A percentile compares a stretch with the other conserved stretches of the same genome.
Conservation (phyloP, 2,797 vertebrate species). For the Sardinella longiceps region DNA sequence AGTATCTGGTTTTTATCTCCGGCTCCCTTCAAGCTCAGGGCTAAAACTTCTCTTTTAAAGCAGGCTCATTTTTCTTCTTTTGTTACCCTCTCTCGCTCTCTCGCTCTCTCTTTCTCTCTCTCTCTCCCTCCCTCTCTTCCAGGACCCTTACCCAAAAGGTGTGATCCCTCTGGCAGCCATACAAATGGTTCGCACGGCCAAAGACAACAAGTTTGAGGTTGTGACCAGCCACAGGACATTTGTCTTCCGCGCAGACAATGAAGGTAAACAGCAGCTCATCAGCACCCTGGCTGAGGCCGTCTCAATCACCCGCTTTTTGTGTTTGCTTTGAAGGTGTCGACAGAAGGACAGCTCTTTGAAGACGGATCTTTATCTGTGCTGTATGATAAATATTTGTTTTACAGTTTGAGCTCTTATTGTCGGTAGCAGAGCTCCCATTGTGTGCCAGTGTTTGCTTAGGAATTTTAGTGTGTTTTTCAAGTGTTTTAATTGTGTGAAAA, state of each 20-base stretch:
- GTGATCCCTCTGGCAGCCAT: slow-evolving; percentile 90
- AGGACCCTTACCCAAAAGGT: slow-evolving; percentile 96
- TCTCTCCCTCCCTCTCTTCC: neutral
- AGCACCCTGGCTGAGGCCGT: neutral
- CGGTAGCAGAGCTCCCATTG: neutral
- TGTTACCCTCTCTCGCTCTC: neutral
- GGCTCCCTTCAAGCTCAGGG: neutral
- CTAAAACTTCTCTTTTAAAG: neutral
- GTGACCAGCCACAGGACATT: slow-evolving; percentile 92
- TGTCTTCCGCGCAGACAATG: slow-evolving; percentile 89
- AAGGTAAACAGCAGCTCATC: slow-evolving; percentile 75
- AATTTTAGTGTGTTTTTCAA: neutral
- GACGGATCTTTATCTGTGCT: neutral
- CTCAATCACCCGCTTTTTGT: neutral
- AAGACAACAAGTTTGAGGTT: slow-evolving; percentile 96
- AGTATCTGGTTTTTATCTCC: neutral
- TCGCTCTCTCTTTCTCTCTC: neutral
- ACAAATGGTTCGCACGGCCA: slow-evolving; percentile 87
- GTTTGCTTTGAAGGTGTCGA: neutral
- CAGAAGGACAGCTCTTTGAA: neutral
- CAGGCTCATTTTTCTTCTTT: neutral
- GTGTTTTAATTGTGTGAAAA: neutral
- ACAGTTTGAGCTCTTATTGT: neutral
- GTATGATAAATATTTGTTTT: slow-evolving; percentile 1
- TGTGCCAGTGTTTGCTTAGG: neutral